phyloP scores from a whole-genome alignment of 2,888 invertebrate species.

The Synanthedon tipuliformis region DNA sequence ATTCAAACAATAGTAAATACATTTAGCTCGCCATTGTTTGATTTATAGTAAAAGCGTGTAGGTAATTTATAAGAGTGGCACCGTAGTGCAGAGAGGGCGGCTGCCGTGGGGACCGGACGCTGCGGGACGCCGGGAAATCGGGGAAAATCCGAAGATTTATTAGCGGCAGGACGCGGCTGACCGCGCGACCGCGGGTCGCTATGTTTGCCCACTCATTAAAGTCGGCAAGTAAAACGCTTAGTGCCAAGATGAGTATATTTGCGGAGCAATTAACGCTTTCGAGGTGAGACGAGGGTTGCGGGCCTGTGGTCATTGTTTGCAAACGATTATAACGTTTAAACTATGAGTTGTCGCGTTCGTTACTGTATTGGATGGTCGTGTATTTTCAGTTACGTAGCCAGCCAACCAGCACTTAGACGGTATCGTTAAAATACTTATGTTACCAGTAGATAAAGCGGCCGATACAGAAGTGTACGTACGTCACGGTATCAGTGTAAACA shows the following conservation, averaged over 20 bases:
- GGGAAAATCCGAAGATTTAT: conserved; percentile 68
- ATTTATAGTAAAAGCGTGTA: conserved; percentile 66
- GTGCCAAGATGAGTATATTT: conserved; percentile 67
- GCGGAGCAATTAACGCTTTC: conserved; percentile 63
- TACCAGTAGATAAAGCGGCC: conserved; percentile 42
- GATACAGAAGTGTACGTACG: conserved; percentile 51
- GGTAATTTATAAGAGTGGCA: conserved; percentile 67
- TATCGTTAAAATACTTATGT: conserved; percentile 41
- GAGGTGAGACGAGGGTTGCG: conserved; percentile 61
- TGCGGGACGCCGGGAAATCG: conserved; percentile 60
- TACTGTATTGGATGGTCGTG: neutral
- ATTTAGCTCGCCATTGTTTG: conserved; percentile 62
- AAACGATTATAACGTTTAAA: conserved; percentile 26
- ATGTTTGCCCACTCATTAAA: conserved; percentile 68
- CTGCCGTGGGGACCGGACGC: conserved; percentile 14
- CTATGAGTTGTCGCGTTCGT: conserved; percentile 4
- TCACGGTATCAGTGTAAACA: conserved; percentile 56
- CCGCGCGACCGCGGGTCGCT: conserved; percentile 29
- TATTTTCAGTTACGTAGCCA: neutral
- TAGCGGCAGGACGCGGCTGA: conserved; percentile 50
- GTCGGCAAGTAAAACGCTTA: conserved; percentile 61
- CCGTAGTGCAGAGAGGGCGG: conserved; percentile 38
- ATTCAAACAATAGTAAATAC: conserved; percentile 67
- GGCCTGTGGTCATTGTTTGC: conserved; percentile 43
- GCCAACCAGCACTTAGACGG: conserved; percentile 22